Conservation (phyloP, 2,797 vertebrate species). For the Salarias fasciatus region DNA sequence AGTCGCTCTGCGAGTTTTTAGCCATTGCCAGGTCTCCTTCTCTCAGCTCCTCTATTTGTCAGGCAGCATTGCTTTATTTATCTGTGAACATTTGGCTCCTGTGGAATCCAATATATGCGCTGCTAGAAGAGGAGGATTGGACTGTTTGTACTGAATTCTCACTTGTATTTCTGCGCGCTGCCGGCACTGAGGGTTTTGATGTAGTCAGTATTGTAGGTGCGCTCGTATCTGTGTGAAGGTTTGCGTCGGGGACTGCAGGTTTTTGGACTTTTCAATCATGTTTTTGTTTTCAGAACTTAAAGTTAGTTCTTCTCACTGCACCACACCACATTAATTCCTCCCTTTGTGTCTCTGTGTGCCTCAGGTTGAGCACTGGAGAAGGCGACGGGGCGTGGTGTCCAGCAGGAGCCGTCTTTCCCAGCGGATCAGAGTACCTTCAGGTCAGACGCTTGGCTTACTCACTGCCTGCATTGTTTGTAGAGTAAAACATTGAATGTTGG, state of each 20-base stretch:
- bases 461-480: background rate
- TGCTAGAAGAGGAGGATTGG: constrained; percentile 3
- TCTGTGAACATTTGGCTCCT: constrained; percentile 33
- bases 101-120: constrained; percentile 21
- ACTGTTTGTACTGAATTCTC: constrained; percentile 40
- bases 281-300: background rate
- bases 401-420: constrained; percentile 86
- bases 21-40: constrained; percentile 4
- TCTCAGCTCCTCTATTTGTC: constrained; percentile 17
- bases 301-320: too few species aligned
- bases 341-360: constrained; percentile 8
- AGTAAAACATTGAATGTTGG: too few species aligned
- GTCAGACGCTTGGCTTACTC: constrained; percentile 55
- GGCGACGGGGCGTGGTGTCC: constrained; percentile 97
- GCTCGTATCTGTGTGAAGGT: constrained; percentile 25
- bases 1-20: constrained; percentile 1
- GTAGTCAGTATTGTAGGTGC: constrained; percentile 8
- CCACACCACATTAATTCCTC: too few species aligned
- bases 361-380: constrained; percentile 89
- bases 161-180: constrained; percentile 15
- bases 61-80: constrained; percentile 21
- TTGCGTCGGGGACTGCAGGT: constrained; percentile 25
- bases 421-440: constrained; percentile 90
- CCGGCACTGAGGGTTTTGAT: constrained; percentile 8
- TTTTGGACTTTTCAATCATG: background rate